A percentile compares a stretch with the other conserved stretches of the same genome.
phyloP scores from a whole-genome alignment of 2,113 vertebrate species.

The Todiramphus saurophagus region DNA sequence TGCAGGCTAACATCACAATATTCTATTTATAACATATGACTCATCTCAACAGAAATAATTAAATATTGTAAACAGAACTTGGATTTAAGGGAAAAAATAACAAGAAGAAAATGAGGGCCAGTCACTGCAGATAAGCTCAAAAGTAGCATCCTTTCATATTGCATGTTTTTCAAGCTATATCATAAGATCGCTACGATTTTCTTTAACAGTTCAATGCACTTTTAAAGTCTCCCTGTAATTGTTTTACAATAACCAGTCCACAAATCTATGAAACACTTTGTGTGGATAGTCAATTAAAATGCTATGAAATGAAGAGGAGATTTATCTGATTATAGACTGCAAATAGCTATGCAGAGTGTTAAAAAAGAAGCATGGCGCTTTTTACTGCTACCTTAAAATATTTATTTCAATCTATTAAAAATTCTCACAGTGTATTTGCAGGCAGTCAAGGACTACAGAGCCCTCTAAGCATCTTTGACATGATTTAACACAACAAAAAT shows the following conservation, averaged over 20 bases:
- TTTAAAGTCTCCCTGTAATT: background rate
- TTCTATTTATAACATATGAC: slow-evolving; percentile 50
- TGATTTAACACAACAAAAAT: slow-evolving; percentile 49
- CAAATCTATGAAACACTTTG: background rate
- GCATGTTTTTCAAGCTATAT: background rate
- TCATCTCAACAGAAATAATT: slow-evolving; percentile 33
- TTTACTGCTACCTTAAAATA: slow-evolving; percentile 29
- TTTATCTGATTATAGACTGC: slow-evolving; percentile 22
- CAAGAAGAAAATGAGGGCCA: background rate
- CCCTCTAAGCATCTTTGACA: slow-evolving; percentile 13
- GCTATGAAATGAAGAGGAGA: slow-evolving; percentile 29
- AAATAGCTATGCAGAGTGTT: background rate
- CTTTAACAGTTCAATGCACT: background rate
- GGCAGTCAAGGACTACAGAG: background rate
- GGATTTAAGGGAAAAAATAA: background rate
- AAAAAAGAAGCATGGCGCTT: slow-evolving; percentile 11
- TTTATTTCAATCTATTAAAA: slow-evolving; percentile 41
- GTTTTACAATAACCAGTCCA: background rate
- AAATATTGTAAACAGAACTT: slow-evolving; percentile 55
- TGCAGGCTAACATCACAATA: slow-evolving; percentile 43
- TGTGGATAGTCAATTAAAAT: slow-evolving; percentile 48
- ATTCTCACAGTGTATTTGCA: slow-evolving; percentile 21
- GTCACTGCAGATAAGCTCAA: background rate
- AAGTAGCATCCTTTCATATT: background rate
- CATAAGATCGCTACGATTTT: background rate